Conservation (phyloP, 2,797 vertebrate genomes). For the Acanthornis magna region DNA sequence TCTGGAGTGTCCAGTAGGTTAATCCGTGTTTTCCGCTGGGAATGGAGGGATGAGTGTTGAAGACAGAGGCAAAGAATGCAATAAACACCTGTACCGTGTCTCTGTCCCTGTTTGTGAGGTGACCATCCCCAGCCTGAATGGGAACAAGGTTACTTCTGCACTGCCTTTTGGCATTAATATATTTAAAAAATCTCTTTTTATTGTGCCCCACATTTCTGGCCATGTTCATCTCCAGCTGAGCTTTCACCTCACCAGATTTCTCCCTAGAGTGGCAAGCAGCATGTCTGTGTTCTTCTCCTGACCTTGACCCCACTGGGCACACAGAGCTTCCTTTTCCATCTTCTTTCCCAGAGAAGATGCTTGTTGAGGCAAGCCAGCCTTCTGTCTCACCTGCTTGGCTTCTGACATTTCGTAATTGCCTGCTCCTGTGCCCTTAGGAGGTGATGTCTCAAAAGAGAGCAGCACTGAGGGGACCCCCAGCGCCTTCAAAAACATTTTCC, state of each 20-base stretch:
- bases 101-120: not conserved
- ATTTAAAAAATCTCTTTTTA: not conserved
- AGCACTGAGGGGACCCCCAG: not conserved
- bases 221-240: not conserved
- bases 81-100: fast-evolving
- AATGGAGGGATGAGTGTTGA: not conserved
- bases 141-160: not conserved
- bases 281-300: not conserved
- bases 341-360: not conserved
- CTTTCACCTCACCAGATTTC: not conserved
- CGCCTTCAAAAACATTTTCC: not conserved
- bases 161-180: not conserved
- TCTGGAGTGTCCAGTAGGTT: no score
- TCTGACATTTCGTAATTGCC: fast-evolving
- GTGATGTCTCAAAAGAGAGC: not conserved
- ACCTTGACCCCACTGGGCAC: not conserved
- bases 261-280: no score
- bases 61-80: not conserved
- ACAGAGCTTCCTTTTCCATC: not conserved
- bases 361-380: not conserved
- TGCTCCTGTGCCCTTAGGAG: not conserved
- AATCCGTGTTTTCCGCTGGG: not conserved
- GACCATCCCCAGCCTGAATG: not conserved
- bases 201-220: not conserved
- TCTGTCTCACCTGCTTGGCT: no score